These are phyloP conservation scores for Myathropa florea DNA, from an alignment of 2,888 invertebrate species.

Conservation along the genomic window DNA sequence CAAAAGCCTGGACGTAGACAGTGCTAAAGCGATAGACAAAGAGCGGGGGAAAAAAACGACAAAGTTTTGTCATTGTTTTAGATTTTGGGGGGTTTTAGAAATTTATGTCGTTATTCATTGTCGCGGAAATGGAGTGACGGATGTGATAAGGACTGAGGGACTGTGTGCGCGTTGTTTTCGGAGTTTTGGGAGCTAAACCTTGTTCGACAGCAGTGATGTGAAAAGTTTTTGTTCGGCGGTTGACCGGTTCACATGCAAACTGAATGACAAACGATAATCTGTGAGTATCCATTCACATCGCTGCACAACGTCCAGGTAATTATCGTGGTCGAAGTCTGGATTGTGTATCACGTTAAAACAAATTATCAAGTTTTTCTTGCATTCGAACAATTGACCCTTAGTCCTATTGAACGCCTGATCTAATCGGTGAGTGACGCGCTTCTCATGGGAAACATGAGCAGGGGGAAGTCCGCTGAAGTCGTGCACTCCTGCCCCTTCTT, in stretches of 20 bases:
- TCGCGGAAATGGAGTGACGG: neutral
- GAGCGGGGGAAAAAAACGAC: too few relatives aligned
- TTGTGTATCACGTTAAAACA: too few relatives aligned
- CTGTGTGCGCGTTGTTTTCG: neutral
- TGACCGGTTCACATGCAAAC: neutral
- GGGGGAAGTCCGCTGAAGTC: too few relatives aligned
- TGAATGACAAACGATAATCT: neutral
- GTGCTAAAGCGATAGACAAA: neutral
- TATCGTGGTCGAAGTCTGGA: too few relatives aligned
- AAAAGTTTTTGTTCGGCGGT: neutral
- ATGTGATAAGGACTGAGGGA: neutral
- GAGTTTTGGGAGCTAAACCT: neutral
- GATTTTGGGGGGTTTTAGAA: neutral
- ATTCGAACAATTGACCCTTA: too few relatives aligned
- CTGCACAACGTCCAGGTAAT: too few relatives aligned
- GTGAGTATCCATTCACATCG: neutral
- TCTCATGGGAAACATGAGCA: too few relatives aligned
- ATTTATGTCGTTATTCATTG: neutral
- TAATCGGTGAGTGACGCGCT: too few relatives aligned
- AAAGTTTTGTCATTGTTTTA: neutral
- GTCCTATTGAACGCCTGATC: too few relatives aligned
- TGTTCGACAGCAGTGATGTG: neutral
- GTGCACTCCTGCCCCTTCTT: too few relatives aligned
- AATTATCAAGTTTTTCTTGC: too few relatives aligned
- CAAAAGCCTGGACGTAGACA: neutral